phyloP scores from a whole-genome alignment of 2,888 invertebrate genomes.

The Furcula furcula region DNA sequence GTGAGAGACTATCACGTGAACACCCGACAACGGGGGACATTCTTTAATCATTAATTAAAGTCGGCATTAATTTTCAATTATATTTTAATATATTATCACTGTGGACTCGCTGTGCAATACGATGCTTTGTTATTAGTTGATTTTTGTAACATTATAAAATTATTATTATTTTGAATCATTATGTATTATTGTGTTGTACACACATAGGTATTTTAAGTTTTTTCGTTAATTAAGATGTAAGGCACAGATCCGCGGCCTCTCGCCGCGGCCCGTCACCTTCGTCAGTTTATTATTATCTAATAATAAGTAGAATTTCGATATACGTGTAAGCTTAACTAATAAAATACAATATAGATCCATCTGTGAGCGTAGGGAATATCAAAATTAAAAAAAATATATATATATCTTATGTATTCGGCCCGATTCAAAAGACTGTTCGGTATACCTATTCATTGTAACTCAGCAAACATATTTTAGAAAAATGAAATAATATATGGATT shows the following conservation, averaged over 20 bases:
- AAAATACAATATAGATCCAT: slow-evolving; percentile 64
- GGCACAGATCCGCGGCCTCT: slow-evolving; percentile 6
- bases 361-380: slow-evolving; percentile 70
- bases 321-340: slow-evolving; percentile 61
- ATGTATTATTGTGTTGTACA: slow-evolving; percentile 36
- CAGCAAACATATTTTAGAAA: slow-evolving; percentile 61
- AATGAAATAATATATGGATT: slow-evolving; percentile 43
- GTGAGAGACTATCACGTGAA: slow-evolving; percentile 19
- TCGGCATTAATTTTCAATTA: slow-evolving; percentile 58
- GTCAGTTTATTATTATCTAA: slow-evolving; percentile 34
- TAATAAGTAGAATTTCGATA: slow-evolving; percentile 46
- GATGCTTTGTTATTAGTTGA: slow-evolving; percentile 77
- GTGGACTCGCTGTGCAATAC: slow-evolving; percentile 77
- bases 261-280: slow-evolving; percentile 17
- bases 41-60: slow-evolving; percentile 32
- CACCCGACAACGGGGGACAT: slow-evolving; percentile 11
- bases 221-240: slow-evolving; percentile 14
- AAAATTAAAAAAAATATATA: slow-evolving; percentile 58
- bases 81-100: slow-evolving; percentile 68
- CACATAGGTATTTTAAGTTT: slow-evolving; percentile 31
- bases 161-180: slow-evolving; percentile 34
- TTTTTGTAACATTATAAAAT: slow-evolving; percentile 61
- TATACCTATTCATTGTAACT: slow-evolving; percentile 82
- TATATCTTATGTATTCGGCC: slow-evolving; percentile 80
- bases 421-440: slow-evolving; percentile 86